phyloP scores from a whole-genome alignment of 2,113 vertebrate species.

The Oncorhynchus clarkii region DNA sequence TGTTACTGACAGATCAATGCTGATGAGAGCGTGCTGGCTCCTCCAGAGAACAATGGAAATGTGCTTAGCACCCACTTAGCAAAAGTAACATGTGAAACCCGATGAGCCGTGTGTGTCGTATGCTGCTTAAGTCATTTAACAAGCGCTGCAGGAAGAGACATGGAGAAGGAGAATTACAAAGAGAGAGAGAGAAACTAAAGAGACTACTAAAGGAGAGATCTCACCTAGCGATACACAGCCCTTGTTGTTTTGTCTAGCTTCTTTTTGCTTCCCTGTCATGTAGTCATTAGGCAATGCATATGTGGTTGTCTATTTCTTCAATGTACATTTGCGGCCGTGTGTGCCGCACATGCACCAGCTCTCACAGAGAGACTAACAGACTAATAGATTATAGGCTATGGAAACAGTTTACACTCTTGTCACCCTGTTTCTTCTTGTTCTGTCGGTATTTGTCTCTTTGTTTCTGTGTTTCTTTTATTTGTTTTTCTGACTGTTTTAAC shows the following conservation, averaged over 20 bases:
- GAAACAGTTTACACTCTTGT: neutral
- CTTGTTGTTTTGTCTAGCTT: neutral
- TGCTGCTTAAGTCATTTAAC: constrained; percentile 14
- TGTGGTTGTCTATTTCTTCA: neutral
- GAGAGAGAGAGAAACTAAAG: neutral
- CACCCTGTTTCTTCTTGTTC: neutral
- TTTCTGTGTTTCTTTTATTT: neutral
- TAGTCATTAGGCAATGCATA: neutral
- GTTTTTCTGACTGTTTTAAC: too few species aligned
- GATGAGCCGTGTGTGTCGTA: constrained; percentile 17
- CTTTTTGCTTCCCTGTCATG: neutral
- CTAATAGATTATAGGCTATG: neutral
- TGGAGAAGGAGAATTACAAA: neutral
- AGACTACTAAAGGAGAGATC: too few species aligned
- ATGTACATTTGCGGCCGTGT: neutral
- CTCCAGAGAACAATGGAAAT: constrained; percentile 14
- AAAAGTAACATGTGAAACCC: constrained; percentile 10
- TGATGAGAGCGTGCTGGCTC: constrained; percentile 1
- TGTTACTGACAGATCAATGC: constrained; percentile 7
- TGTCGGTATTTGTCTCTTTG: neutral
- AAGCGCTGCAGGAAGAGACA: constrained; percentile 1
- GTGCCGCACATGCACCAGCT: too few species aligned
- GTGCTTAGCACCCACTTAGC: neutral
- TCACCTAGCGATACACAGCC: neutral
- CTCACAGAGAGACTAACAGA: too few species aligned